Conservation (phyloP, 2,888 invertebrate genomes). For the Dolichopus griseipennis region DNA sequence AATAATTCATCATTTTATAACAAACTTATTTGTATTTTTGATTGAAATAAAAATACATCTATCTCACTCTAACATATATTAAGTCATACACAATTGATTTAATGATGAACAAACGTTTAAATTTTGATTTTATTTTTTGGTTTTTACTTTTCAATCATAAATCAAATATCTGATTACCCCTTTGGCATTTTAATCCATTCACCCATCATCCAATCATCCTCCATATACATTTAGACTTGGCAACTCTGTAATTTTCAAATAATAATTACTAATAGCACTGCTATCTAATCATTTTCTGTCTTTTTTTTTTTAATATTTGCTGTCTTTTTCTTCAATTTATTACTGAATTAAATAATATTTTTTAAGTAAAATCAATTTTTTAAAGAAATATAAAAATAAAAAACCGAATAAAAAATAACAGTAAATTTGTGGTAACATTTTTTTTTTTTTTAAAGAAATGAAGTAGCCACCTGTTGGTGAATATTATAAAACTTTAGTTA, state of each 20-base stretch:
- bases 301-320: too few species aligned
- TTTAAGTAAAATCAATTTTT: too few species aligned
- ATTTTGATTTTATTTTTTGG: not conserved
- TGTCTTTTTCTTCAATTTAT: too few species aligned
- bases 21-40: not conserved
- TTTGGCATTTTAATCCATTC: not conserved
- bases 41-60: not conserved
- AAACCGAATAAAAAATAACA: not conserved
- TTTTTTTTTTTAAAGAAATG: not conserved
- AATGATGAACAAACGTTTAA: too few species aligned
- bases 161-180: not conserved
- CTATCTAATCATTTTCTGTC: not conserved
- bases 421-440: not conserved
- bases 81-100: not conserved
- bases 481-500: not conserved
- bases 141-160: not conserved
- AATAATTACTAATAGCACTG: not conserved
- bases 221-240: not conserved
- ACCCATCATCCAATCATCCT: not conserved
- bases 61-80: not conserved
- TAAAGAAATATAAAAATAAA: not conserved
- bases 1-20: not conserved
- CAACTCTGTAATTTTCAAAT: not conserved
- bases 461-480: not conserved
- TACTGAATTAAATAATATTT: too few species aligned